These are phyloP conservation scores for Siphlonurus alternatus DNA, from an alignment of 2,888 invertebrate species.

Conservation along the genomic window DNA sequence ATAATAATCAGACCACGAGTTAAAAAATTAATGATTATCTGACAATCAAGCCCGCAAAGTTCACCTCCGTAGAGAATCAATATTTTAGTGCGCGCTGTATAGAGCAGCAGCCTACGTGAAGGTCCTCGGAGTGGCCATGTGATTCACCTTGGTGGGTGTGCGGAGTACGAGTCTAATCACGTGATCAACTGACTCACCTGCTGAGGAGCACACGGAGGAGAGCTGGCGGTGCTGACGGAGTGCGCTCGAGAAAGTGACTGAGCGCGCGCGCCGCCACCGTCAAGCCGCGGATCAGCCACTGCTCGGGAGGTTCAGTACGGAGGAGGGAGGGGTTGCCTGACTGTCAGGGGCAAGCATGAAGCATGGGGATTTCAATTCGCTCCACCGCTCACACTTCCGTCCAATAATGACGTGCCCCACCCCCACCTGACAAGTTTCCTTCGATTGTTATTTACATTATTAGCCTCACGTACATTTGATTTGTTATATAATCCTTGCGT, in stretches of 20 bases:
- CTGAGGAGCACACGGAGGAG: neutral
- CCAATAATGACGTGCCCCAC: neutral
- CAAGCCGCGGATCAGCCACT: neutral
- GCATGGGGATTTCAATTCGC: neutral
- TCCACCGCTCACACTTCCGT: neutral
- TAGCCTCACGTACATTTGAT: neutral
- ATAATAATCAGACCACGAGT: too few species aligned
- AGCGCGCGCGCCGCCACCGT: neutral
- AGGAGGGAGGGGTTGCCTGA: neutral
- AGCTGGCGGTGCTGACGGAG: neutral
- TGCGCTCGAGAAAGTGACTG: neutral
- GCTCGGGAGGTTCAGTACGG: neutral
- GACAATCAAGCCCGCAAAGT: too few species aligned
- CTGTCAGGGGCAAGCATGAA: neutral
- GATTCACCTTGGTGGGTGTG: too few species aligned
- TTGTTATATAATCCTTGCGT: too few species aligned
- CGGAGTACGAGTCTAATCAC: too few species aligned
- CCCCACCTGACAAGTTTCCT: neutral
- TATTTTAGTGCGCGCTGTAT: too few species aligned
- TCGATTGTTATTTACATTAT: neutral
- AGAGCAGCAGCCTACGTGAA: too few species aligned
- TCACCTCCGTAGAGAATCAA: too few species aligned
- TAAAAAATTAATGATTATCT: too few species aligned
- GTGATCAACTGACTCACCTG: neutral
- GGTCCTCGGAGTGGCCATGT: neutral